phyloP scores from a whole-genome alignment of 2,797 vertebrate genomes.

The Chromobotia macracanthus region DNA sequence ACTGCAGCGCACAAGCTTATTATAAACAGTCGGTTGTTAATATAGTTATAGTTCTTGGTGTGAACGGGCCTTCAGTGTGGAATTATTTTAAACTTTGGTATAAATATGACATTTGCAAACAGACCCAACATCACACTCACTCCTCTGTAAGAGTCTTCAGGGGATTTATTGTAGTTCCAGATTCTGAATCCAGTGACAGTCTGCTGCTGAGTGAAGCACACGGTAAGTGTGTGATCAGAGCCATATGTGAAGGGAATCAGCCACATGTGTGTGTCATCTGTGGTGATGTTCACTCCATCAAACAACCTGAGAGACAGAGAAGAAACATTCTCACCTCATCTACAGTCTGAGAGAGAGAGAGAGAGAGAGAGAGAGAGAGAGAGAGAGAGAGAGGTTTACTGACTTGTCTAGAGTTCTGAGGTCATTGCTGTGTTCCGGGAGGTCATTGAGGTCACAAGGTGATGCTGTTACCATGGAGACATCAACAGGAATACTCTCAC shows the following conservation, averaged over 20 bases:
- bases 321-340: slow-evolving; percentile 19
- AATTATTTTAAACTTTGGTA: too few relatives aligned
- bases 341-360: background rate
- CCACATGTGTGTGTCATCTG: slow-evolving; percentile 95
- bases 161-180: slow-evolving; percentile 99
- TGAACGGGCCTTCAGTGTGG: too few relatives aligned
- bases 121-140: slow-evolving; percentile 73
- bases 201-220: slow-evolving; percentile 82
- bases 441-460: slow-evolving; percentile 87
- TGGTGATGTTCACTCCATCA: slow-evolving; percentile 90
- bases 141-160: slow-evolving; percentile 96
- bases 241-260: slow-evolving; percentile 89
- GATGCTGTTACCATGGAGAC: slow-evolving; percentile 83
- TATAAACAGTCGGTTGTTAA: too few relatives aligned
- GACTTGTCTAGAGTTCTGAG: slow-evolving; percentile 91
- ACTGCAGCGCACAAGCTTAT: too few relatives aligned
- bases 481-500: slow-evolving; percentile 82
- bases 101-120: too few relatives aligned
- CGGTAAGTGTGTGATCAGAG: slow-evolving; percentile 81
- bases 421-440: slow-evolving; percentile 84
- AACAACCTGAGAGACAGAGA: slow-evolving; percentile 79
- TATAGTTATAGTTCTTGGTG: too few relatives aligned
- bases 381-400: slow-evolving; percentile 56
- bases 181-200: slow-evolving; percentile 89
- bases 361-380: background rate